Conservation (phyloP, 1,140 invertebrate species). For the Hypsibius dujardini region DNA sequence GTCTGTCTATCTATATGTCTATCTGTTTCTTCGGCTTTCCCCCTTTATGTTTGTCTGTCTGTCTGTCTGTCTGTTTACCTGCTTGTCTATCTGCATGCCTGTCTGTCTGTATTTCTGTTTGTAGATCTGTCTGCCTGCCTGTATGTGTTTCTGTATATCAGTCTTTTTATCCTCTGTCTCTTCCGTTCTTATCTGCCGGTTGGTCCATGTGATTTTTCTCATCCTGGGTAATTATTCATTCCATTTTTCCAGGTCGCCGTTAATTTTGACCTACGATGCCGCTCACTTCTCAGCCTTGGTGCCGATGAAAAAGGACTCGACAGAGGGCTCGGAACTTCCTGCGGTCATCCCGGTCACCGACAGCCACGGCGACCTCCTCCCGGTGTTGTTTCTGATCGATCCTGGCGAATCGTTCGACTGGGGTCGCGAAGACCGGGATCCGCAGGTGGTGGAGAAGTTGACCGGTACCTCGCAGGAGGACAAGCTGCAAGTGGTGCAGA, state of each 20-base stretch:
- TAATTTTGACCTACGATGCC: slow-evolving; percentile 67
- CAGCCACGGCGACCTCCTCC: slow-evolving; percentile 49
- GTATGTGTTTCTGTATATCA: too few relatives aligned
- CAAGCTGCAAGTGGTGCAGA: slow-evolving; percentile 38
- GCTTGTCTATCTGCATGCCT: too few relatives aligned
- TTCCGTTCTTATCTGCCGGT: too few relatives aligned
- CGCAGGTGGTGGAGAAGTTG: slow-evolving; percentile 27
- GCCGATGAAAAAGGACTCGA: slow-evolving; percentile 42
- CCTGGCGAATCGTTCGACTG: slow-evolving; percentile 57
- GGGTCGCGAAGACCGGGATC: slow-evolving; percentile 40
- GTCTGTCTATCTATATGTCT: too few relatives aligned
- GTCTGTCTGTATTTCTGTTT: too few relatives aligned
- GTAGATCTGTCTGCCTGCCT: too few relatives aligned
- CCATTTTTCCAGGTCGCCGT: slow-evolving; percentile 42
- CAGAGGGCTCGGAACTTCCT: slow-evolving; percentile 30
- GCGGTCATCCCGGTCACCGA: slow-evolving; percentile 53
- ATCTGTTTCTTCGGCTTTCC: too few relatives aligned
- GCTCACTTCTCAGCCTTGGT: slow-evolving; percentile 76
- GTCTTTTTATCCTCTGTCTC: too few relatives aligned
- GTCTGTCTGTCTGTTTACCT: too few relatives aligned
- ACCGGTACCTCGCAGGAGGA: slow-evolving; percentile 32
- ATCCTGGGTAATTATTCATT: too few relatives aligned
- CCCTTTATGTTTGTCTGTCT: too few relatives aligned
- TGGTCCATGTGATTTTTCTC: too few relatives aligned
- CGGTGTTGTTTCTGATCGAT: slow-evolving; percentile 62